Evolutionary conservation across 2,113 vertebrate species (phyloP), one percentile per base, ranked within the genome.

Genomic region (Mystacornis crossleyi): DNA sequence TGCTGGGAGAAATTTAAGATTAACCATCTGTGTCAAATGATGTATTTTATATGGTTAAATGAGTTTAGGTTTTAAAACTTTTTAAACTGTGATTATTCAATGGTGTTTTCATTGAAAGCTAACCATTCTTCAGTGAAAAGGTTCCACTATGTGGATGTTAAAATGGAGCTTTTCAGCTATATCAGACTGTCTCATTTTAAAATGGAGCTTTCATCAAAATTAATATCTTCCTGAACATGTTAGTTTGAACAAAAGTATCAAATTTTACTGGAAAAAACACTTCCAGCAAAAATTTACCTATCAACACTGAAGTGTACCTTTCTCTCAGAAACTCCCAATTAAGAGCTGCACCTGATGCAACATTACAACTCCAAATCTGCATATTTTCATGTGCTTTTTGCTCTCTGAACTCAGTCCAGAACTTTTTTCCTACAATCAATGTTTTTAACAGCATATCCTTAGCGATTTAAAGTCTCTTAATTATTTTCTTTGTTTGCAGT

Each of bases 171-270:
- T 84, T 74, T 67, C 51, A 71, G 38, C 57, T 86, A 4, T 58
- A 54, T 70, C 74, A 74, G 62, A 90, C 70, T 40, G 38, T 62
- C 47, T 77, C 17, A 60, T 71, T 84, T 81, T 53, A 55, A 90
- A 77, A 58, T 43, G 6, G 10, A 47, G 13, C 40, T 89, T 71
- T 91, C 48, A 38, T 90, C n/a, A 92, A 85, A 95, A 86, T 47
- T 21, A 6, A 0, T 62, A 38, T 80, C 24, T 94, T 91, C 33
- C 33, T 82, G 71, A 84, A 60, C 11, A 47, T 43, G 15, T 31
- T 51, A 8, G 21, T 88, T 89, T 81, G 51, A 78, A 81, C 9
- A 64, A 81, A 89, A 78, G 14, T 33, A 67, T 51, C 8, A 86
- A 43, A 53, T 55, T n/a, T 66, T 72, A 47, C 42, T 60, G 48